A percentile compares a stretch with the other conserved stretches of the same genome.
phyloP scores from a whole-genome alignment of 2,888 invertebrate species.

The Torymus auratus region DNA sequence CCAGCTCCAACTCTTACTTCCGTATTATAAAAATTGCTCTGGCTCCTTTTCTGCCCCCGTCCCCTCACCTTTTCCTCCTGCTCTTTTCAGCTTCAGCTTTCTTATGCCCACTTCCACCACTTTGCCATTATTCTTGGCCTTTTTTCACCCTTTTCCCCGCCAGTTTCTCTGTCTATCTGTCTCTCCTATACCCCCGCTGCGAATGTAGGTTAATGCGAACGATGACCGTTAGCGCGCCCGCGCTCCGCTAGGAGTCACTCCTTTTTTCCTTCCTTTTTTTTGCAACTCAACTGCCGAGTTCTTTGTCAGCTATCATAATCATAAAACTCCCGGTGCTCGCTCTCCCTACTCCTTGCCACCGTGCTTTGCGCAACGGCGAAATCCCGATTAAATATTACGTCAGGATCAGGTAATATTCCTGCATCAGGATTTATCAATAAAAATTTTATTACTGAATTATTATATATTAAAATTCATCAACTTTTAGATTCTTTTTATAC shows the following conservation, averaged over 20 bases:
- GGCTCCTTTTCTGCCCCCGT: constrained; percentile 12
- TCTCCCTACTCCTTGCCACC: not conserved
- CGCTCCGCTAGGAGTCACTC: not conserved
- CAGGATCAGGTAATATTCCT: too few relatives aligned
- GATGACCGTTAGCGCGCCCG: constrained; percentile 41
- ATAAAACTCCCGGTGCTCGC: constrained; percentile 15
- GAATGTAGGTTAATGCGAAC: constrained; percentile 54
- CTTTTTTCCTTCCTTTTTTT: not conserved
- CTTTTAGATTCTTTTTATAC: too few relatives aligned
- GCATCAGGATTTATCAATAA: too few relatives aligned
- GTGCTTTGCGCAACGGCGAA: not conserved
- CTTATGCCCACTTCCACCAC: not conserved
- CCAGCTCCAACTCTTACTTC: constrained; percentile 31
- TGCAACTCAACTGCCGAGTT: constrained; percentile 2
- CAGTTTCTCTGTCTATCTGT: constrained; percentile 14
- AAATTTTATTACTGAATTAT: too few relatives aligned
- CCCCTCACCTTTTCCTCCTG: not conserved
- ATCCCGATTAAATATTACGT: constrained; percentile 4
- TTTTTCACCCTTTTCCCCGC: constrained; percentile 42
- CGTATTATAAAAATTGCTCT: constrained; percentile 51
- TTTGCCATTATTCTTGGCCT: constrained; percentile 31
- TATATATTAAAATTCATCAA: too few relatives aligned
- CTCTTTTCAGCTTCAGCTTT: constrained; percentile 1
- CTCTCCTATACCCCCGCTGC: not conserved
- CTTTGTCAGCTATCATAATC: constrained; percentile 44